Evolutionary conservation across 2,113 vertebrate species (phyloP).

Genomic region (Campylomormyrus numenius): DNA sequence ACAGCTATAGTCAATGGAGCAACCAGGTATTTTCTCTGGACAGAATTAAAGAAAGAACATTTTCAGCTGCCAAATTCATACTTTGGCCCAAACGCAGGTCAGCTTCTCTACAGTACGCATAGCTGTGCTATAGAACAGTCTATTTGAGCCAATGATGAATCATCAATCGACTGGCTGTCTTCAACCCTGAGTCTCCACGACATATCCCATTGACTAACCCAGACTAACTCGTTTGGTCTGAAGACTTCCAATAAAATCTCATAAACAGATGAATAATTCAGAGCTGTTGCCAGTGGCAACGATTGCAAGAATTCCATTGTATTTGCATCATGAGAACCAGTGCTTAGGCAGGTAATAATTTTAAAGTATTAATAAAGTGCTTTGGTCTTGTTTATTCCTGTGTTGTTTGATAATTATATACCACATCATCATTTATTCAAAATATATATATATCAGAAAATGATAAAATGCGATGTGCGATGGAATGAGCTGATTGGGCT

Average conservation of each 20-base stretch:
- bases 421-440: neutral
- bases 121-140: neutral
- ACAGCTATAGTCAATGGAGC: neutral
- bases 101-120: neutral
- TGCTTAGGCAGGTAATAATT: neutral
- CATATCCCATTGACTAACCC: neutral
- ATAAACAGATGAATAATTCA: conserved; percentile 16
- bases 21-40: neutral
- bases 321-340: neutral
- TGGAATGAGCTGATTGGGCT: neutral
- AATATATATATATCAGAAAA: neutral
- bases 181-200: neutral
- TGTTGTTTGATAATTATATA: neutral
- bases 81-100: neutral
- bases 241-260: neutral
- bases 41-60: neutral
- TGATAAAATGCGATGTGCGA: neutral
- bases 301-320: neutral
- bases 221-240: neutral
- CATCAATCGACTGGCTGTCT: neutral
- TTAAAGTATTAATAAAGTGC: neutral
- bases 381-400: neutral
- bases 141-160: neutral
- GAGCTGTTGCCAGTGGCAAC: neutral
- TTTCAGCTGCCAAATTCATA: neutral